Conservation (phyloP, 2,113 vertebrate species). For the Ictalurus furcatus region DNA sequence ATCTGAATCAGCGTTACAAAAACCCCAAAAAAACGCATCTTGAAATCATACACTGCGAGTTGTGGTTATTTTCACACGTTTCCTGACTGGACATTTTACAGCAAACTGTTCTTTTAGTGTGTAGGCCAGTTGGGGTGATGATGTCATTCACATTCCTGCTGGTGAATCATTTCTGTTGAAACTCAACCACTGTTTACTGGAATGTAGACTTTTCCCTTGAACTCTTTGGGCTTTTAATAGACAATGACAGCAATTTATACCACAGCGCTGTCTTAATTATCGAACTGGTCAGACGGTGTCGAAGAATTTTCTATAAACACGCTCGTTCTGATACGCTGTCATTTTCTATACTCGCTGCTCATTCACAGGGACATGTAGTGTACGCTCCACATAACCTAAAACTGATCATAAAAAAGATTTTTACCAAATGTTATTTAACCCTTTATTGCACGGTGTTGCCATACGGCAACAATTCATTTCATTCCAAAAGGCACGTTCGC, state of each 20-base stretch:
- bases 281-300: neutral
- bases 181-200: conserved; percentile 31
- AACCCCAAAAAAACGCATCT: neutral
- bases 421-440: no score
- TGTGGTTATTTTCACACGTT: neutral
- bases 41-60: neutral
- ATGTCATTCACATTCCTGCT: conserved; percentile 24
- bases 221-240: neutral
- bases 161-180: conserved; percentile 44
- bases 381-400: neutral
- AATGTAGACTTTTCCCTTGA: conserved; percentile 21
- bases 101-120: neutral
- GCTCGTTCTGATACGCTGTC: neutral
- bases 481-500: no score
- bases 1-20: conserved; percentile 23
- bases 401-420: no score
- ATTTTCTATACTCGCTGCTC: neutral
- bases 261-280: neutral
- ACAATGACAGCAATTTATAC: neutral
- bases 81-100: neutral
- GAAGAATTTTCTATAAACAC: neutral
- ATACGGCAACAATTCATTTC: no score
- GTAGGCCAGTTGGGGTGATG: conserved; percentile 29
- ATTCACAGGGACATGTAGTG: neutral
- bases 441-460: no score